Conservation (phyloP, 2,797 vertebrate genomes). For the Fratercula arctica region DNA sequence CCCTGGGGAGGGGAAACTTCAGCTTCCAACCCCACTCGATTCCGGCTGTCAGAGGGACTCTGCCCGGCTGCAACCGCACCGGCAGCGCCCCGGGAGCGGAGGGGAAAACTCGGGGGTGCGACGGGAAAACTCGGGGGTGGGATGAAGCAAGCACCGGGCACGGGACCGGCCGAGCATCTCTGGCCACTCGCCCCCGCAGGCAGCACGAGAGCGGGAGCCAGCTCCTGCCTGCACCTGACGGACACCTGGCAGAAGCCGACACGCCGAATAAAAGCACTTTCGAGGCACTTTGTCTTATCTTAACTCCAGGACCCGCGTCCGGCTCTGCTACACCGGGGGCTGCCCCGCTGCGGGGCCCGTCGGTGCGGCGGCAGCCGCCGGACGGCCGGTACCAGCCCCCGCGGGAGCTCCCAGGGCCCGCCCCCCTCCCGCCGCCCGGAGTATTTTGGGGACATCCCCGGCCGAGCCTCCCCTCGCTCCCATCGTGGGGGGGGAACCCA, state of each 20-base stretch:
- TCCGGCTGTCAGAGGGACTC: not conserved
- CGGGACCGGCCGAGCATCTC: not conserved
- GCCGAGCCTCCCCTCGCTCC: not conserved
- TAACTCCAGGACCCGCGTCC: not conserved
- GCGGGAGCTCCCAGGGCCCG: not conserved
- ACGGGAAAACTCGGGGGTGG: rapidly evolving
- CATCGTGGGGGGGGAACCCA: too few species aligned
- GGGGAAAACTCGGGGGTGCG: too few species aligned
- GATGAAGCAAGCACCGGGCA: not conserved
- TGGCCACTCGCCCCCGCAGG: rapidly evolving
- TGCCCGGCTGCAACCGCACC: not conserved
- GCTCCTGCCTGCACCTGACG: not conserved
- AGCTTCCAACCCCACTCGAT: not conserved
- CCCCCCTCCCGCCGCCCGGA: not conserved
- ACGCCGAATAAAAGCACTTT: not conserved
- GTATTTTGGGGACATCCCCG: not conserved
- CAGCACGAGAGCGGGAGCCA: not conserved
- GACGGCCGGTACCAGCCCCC: not conserved
- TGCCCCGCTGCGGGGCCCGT: not conserved
- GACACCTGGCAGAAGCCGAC: not conserved
- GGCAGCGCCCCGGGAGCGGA: not conserved
- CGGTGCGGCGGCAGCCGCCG: not conserved
- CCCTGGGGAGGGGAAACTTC: not conserved
- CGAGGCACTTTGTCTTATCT: not conserved
- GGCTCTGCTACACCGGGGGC: not conserved